phyloP scores from a whole-genome alignment of 2,888 invertebrate genomes.

The Arrhopalites spinosus region DNA sequence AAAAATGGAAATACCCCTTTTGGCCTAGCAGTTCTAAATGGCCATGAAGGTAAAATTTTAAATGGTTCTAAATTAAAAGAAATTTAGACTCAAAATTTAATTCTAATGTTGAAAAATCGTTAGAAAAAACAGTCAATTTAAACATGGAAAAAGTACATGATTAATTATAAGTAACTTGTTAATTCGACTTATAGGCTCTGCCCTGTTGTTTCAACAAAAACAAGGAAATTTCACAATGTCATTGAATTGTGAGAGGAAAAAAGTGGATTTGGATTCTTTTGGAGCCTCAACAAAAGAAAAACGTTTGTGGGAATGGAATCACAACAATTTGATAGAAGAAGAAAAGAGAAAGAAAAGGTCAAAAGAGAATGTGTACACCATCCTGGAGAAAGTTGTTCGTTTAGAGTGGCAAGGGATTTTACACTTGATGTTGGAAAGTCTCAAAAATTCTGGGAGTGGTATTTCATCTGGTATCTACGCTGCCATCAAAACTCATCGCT shows the following conservation, averaged over 20 bases:
- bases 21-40: constrained; percentile 60
- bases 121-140: no score
- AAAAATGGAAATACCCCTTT: constrained; percentile 61
- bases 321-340: constrained; percentile 6
- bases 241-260: background rate
- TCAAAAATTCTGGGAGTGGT: constrained; percentile 58
- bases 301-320: background rate
- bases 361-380: constrained; percentile 38
- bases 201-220: constrained; percentile 52
- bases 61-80: no score
- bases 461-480: constrained; percentile 59
- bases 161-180: no score
- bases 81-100: no score
- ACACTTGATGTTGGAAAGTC: constrained; percentile 61
- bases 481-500: constrained; percentile 60
- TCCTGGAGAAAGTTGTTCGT: constrained; percentile 58
- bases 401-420: constrained; percentile 62
- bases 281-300: background rate
- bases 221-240: constrained; percentile 46
- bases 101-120: no score
- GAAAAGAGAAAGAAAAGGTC: constrained; percentile 24
- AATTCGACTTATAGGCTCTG: background rate
- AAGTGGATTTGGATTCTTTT: background rate
- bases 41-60: constrained; percentile 59
- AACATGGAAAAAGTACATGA: no score